Percentiles rank a stretch among this genome's conserved stretches.
These are phyloP conservation scores for Hydrotaea cyrtoneurina DNA, from an alignment of 2,888 invertebrate genomes.

Conservation along the genomic window DNA sequence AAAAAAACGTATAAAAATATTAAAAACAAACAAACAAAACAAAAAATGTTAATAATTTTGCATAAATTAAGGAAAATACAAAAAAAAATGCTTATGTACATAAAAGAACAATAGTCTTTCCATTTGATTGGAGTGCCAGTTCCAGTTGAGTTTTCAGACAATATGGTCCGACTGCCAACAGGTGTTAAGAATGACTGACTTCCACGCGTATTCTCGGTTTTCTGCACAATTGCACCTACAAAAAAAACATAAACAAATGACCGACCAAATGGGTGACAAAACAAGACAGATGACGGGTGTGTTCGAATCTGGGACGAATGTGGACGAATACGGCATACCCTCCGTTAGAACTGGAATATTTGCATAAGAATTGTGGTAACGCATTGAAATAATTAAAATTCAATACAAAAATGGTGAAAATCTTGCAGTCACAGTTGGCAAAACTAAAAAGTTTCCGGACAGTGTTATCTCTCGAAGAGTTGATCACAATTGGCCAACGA, in stretches of 20 bases:
- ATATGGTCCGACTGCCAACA: constrained; percentile 31
- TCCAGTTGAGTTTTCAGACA: too few relatives aligned
- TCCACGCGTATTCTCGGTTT: constrained; percentile 12
- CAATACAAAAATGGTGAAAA: too few relatives aligned
- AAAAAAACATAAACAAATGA: constrained; percentile 6
- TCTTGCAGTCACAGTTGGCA: too few relatives aligned
- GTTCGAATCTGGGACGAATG: background rate
- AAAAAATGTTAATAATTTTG: constrained; percentile 38
- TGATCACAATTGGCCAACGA: too few relatives aligned
- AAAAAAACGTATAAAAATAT: constrained; percentile 6
- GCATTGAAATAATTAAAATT: too few relatives aligned
- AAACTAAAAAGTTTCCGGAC: too few relatives aligned
- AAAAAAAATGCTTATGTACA: constrained; percentile 39
- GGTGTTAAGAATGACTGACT: constrained; percentile 29
- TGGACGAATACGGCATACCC: background rate
- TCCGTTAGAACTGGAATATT: constrained; percentile 4
- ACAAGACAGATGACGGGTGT: constrained; percentile 24
- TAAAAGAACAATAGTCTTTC: constrained; percentile 7
- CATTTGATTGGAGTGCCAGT: background rate
- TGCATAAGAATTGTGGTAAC: background rate
- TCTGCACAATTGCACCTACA: constrained; percentile 18
- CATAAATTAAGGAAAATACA: constrained; percentile 44
- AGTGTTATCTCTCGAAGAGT: too few relatives aligned
- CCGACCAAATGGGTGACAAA: constrained; percentile 7
- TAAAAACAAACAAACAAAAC: too few relatives aligned